phyloP scores from a whole-genome alignment of 2,888 invertebrate genomes.

The Ophion slaviceki region DNA sequence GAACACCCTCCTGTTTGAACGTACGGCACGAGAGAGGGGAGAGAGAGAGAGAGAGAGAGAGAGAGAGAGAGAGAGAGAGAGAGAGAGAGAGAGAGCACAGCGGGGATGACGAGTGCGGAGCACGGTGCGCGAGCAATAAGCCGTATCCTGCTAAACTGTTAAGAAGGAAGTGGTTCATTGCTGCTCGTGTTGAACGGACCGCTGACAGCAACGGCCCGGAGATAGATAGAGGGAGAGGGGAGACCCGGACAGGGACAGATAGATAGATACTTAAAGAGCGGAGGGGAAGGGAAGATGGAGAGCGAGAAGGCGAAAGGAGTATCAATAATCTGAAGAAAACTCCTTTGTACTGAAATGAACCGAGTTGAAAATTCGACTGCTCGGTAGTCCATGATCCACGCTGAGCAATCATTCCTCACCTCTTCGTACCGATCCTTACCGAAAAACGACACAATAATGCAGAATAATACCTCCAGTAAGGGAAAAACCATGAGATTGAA shows the following conservation, averaged over 20 bases:
- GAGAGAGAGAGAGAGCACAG: constrained; percentile 50
- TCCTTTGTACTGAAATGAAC: not conserved
- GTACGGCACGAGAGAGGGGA: not conserved
- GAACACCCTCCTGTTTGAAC: constrained; percentile 55
- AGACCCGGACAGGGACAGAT: not conserved
- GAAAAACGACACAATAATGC: no score
- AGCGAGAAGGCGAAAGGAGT: not conserved
- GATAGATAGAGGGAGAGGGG: constrained; percentile 20
- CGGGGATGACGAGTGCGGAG: constrained; percentile 78
- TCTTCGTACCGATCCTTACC: no score
- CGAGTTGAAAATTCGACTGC: no score
- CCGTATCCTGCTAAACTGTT: constrained; percentile 84
- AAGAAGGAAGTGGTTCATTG: constrained; percentile 84
- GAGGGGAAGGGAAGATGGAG: not conserved
- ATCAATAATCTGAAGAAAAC: not conserved
- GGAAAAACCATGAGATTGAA: no score
- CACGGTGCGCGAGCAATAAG: constrained; percentile 78
- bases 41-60: no score
- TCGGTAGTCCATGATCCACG: no score
- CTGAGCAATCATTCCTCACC: no score
- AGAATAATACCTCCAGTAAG: no score
- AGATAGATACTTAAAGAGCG: not conserved
- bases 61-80: constrained; percentile 34
- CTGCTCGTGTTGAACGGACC: constrained; percentile 72
- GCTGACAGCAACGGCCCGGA: constrained; percentile 19